Base-by-base conservation (phyloP, 1,140 invertebrate genomes). In the Calliphora vicina region DNA sequence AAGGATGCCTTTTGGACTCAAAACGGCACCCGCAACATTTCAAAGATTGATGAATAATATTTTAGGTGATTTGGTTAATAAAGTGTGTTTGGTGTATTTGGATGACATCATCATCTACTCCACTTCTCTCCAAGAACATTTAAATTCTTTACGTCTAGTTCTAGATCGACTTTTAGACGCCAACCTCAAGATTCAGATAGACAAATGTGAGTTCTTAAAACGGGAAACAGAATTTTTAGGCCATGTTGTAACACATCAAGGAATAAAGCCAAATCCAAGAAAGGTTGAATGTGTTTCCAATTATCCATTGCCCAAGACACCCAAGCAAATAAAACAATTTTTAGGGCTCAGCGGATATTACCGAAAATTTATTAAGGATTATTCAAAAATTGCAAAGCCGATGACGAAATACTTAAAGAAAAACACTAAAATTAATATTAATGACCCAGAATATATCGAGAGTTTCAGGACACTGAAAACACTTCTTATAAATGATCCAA, bases 21-120 rank as follows among this genome's bases (percentile, higher is more conserved):
- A 87, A 67, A 91, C 90, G 73, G 88, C 89, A 0, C 90, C 91
- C 3, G 85, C 87, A 0, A 91, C 91, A 15, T 92, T 92, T 83
- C 91, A 92, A 84, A 82, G 89, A 17, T 57, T 89, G 12, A 91
- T 92, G 86, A 86, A 90, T 35, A 35, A 29, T 17, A 17, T 74
- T 29, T 35, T 74, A 29, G 15, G 29, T 2, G 72, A 74, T 74
- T 20, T 35, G 5, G 29, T 74, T 1, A 20, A 20, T 17, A 74
- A n/a, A n/a, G 27, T 74, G 12, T 74, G 72, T 35, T 26, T 35
- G 13, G 72, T 74, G n/a, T 74, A 74, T 17, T 35, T 35, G 17
- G 72, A 74, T 26, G 72, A 74, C 9, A 74, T 74, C 17, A 74
- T 74, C 1, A 20, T 35, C 3, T 74, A 35, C 9, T 74, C 72